Conservation (phyloP, 2,888 invertebrate species). For the Globia sparganii region DNA sequence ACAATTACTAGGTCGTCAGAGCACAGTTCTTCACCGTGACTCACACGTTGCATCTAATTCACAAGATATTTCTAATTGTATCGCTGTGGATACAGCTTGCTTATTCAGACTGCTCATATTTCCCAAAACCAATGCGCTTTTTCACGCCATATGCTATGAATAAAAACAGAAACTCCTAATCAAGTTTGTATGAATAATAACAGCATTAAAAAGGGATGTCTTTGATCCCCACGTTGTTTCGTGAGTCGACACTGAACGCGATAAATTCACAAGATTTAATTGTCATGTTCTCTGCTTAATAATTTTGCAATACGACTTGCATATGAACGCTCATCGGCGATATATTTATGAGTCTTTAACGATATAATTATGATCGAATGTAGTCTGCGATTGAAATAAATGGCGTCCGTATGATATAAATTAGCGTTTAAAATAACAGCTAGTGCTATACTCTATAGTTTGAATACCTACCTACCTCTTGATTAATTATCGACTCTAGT, state of each 20-base stretch:
- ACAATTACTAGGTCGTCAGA: slow-evolving; percentile 41
- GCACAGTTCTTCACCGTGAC: slow-evolving; percentile 32
- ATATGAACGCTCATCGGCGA: slow-evolving; percentile 68
- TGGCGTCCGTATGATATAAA: slow-evolving; percentile 35
- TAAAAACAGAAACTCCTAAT: slow-evolving; percentile 58
- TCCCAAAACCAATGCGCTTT: slow-evolving; percentile 15
- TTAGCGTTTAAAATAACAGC: slow-evolving; percentile 33
- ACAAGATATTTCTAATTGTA: slow-evolving; percentile 23
- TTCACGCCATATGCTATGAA: slow-evolving; percentile 41
- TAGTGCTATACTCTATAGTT: slow-evolving; percentile 27
- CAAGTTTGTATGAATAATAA: slow-evolving; percentile 57
- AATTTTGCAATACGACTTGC: slow-evolving; percentile 76
- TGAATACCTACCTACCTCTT: neutral
- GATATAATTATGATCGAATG: slow-evolving; percentile 62
- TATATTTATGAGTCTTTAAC: slow-evolving; percentile 67
- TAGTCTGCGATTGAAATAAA: slow-evolving; percentile 51
- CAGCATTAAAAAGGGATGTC: slow-evolving; percentile 69
- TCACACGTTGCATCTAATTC: slow-evolving; percentile 34
- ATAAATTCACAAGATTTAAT: slow-evolving; percentile 79
- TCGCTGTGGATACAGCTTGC: neutral
- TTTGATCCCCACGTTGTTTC: slow-evolving; percentile 78
- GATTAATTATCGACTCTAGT: neutral
- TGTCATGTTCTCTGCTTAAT: slow-evolving; percentile 71
- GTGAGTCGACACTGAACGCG: slow-evolving; percentile 63
- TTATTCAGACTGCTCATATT: neutral